A percentile compares a stretch with the other conserved stretches of the same genome.
Evolutionary conservation across 2,113 vertebrate genomes (phyloP).

Genomic region (Seriola quinqueradiata): DNA sequence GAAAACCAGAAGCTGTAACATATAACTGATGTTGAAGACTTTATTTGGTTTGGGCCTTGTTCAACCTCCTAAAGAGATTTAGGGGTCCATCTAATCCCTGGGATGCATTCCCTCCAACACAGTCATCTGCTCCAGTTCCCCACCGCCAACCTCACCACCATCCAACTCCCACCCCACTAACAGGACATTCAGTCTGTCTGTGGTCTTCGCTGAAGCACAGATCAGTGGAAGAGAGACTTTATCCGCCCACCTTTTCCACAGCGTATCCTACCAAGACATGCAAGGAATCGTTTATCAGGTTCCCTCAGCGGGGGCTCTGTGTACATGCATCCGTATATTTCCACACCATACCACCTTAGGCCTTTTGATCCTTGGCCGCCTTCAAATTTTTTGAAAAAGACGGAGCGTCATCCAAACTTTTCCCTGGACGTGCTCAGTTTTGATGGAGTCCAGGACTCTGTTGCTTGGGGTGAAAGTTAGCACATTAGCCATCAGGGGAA

Average conservation of each 20-base stretch:
- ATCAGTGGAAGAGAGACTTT: slow-evolving; percentile 55
- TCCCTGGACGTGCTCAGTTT: slow-evolving; percentile 61
- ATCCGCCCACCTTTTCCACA: slow-evolving; percentile 57
- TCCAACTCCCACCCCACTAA: not conserved
- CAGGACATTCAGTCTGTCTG: slow-evolving; percentile 47
- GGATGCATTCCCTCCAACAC: slow-evolving; percentile 44
- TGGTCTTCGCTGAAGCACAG: slow-evolving; percentile 44
- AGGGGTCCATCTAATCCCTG: slow-evolving; percentile 46
- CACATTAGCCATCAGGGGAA: slow-evolving; percentile 63
- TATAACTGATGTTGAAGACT: slow-evolving; percentile 54
- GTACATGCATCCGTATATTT: slow-evolving; percentile 46
- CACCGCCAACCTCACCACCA: not conserved
- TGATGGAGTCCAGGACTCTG: slow-evolving; percentile 67
- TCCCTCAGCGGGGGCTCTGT: slow-evolving; percentile 37
- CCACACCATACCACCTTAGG: slow-evolving; percentile 46
- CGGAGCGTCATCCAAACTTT: slow-evolving; percentile 49
- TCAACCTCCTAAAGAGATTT: slow-evolving; percentile 61
- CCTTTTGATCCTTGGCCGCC: slow-evolving; percentile 54
- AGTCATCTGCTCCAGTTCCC: slow-evolving; percentile 31
- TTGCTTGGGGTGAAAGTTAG: slow-evolving; percentile 61
- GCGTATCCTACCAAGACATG: slow-evolving; percentile 53
- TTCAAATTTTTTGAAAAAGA: slow-evolving; percentile 40
- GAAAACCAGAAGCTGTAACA: slow-evolving; percentile 48
- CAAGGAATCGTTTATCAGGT: slow-evolving; percentile 53
- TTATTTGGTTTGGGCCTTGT: slow-evolving; percentile 63